Base-by-base conservation (phyloP, 37 sponge, comb jelly and placozoan genomes). In the Geodia barretti region DNA sequence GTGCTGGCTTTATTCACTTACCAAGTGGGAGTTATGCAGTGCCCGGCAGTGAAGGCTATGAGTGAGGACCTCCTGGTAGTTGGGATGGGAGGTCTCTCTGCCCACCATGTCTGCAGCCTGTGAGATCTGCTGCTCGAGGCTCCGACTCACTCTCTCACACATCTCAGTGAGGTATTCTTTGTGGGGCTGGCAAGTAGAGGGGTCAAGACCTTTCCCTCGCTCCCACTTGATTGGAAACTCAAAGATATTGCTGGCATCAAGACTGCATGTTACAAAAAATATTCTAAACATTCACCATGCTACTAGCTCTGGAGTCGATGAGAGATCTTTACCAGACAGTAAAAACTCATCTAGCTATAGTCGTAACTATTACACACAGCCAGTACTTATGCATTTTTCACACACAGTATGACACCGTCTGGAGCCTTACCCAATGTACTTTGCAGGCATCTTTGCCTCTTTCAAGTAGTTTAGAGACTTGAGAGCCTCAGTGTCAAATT, bases 371-470 rank as follows among this genome's bases (percentile, higher is more conserved):
- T n/a, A n/a, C n/a, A n/a, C n/a, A n/a, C n/a, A n/a, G n/a, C n/a
- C n/a, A n/a, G n/a, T n/a, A n/a, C n/a, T n/a, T n/a, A n/a, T n/a
- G n/a, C n/a, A n/a, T n/a, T n/a, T n/a, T n/a, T n/a, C n/a, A n/a
- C n/a, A n/a, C n/a, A n/a, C n/a, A n/a, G n/a, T n/a, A n/a, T n/a
- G n/a, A n/a, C n/a, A n/a, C n/a, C n/a, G n/a, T n/a, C n/a, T n/a
- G n/a, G n/a, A n/a, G n/a, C n/a, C 92, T 33, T 26, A 92, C 92
- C 92, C 92, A 64, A 86, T 73, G 54, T 94, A 90, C 60, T 90
- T 94, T 3, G 94, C 91, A 39, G 91, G 74, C 76, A 94, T 70
- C 60, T 81, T 78, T 8, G 86, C 91, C 41, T 94, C 94, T 60
- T 90, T 94, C 37, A 94, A 73, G 32, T 87, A 80, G 40, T 87